These are phyloP conservation scores for Myripristis jacobus DNA, from an alignment of 2,797 vertebrate species.

Conservation along the genomic window DNA sequence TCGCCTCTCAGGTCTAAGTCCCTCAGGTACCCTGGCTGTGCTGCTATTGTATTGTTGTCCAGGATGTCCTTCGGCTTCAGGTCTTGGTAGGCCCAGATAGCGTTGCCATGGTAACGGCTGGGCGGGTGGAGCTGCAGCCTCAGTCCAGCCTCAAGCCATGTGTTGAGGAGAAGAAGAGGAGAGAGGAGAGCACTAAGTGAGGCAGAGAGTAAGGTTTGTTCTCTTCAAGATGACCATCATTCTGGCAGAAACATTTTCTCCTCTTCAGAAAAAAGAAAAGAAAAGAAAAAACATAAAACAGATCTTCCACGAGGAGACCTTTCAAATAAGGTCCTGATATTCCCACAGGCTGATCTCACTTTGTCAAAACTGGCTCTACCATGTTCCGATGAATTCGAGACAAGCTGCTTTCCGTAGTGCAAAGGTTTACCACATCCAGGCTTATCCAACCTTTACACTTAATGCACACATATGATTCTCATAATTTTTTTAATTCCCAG, in stretches of 20 bases:
- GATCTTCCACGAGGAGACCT: background rate
- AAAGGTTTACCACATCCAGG: slow-evolving; percentile 32
- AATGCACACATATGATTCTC: slow-evolving; percentile 9
- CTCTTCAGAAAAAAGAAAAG: slow-evolving; percentile 2
- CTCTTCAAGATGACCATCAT: slow-evolving; percentile 54
- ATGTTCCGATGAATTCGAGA: background rate
- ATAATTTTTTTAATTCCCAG: background rate
- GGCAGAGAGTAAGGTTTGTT: slow-evolving; percentile 61
- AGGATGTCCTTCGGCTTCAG: slow-evolving; percentile 86
- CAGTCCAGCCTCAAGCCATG: slow-evolving; percentile 78
- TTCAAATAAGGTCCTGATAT: slow-evolving; percentile 29
- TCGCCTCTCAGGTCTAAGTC: slow-evolving; percentile 79
- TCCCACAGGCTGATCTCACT: background rate
- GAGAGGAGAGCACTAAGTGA: slow-evolving; percentile 51
- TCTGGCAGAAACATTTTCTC: slow-evolving; percentile 16
- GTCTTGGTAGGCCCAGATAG: slow-evolving; percentile 87
- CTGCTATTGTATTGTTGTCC: slow-evolving; percentile 86
- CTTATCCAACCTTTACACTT: background rate
- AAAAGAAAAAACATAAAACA: background rate
- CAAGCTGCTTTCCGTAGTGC: background rate
- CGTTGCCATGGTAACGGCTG: slow-evolving; percentile 83
- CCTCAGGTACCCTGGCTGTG: slow-evolving; percentile 82
- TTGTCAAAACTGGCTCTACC: background rate
- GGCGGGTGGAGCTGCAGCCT: slow-evolving; percentile 81
- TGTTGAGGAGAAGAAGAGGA: slow-evolving; percentile 67